Base-by-base conservation (phyloP, 2,113 vertebrate species). In the Nothoprocta pentlandii region DNA sequence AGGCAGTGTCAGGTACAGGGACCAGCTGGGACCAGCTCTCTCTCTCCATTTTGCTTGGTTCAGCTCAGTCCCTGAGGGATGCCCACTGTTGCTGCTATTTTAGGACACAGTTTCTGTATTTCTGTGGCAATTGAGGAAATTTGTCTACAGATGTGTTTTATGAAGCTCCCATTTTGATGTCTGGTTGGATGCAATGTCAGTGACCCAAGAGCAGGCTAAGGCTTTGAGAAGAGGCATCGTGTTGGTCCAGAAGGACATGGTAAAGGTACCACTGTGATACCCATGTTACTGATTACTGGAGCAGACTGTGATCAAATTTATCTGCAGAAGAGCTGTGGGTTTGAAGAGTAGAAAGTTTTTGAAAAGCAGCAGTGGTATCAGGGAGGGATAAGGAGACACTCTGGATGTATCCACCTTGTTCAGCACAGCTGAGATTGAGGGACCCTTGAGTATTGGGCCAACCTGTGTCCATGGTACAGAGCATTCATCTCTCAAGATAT, bases 1-100 rank as follows among this genome's bases (percentile, higher is more conserved):
- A n/a, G 92, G 79, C 85, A 95, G 34, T 1, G 0, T 73, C 88
- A 80, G 64, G 34, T 90, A 59, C 63, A 62, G 44, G n/a, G 67
- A 13, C 78, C 89, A 93, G 87, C 74, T 95, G 92, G 81, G 67
- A 87, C 14, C 14, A 62, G 17, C 79, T 92, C 53, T 86, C 53
- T 86, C 41, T 51, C 49, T 85, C 41, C 30, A 20, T 4, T 22
- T 80, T 95, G 76, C 23, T 87, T 49, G 56, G 51, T 10, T 62
- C 88, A 90, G n/a, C 7, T 21, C 16, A 16, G 66, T 59, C 49
- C 39, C 80, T 2, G 8, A 19, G 30, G 32, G 47, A 30, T 12
- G n/a, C 36, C 59, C 68, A 67, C 47, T 36, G 25, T 5, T 0
- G 0, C 34, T 85, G n/a, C 5, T 21, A 12, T 30, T 90, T 77